A percentile compares a stretch with the other conserved stretches of the same genome.
Evolutionary conservation across 2,797 vertebrate species (phyloP).

Genomic region (Hydrocynus forskahlii): DNA sequence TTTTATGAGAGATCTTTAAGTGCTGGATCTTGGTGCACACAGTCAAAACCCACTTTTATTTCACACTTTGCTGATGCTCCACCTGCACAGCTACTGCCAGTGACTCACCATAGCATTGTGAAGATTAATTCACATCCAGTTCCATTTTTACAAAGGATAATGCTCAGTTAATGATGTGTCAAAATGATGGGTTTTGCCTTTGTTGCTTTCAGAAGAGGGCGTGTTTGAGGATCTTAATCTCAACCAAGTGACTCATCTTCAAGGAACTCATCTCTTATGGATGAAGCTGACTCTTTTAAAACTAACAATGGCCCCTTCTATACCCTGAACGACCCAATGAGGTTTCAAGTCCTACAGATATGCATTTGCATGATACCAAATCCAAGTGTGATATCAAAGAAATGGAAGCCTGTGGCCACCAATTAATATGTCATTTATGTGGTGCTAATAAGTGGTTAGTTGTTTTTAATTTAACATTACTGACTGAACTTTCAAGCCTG

Average conservation of each 20-base stretch:
- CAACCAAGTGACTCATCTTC: slow-evolving; percentile 60
- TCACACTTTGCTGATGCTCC: background rate
- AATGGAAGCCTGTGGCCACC: too few relatives aligned
- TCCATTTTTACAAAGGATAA: slow-evolving; percentile 75
- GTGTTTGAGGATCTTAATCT: slow-evolving; percentile 68
- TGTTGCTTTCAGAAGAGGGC: slow-evolving; percentile 71
- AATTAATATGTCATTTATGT: too few relatives aligned
- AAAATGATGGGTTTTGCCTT: slow-evolving; percentile 76
- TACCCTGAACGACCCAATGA: background rate
- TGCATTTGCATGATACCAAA: too few relatives aligned
- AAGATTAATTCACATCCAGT: slow-evolving; percentile 71
- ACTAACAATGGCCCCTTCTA: background rate
- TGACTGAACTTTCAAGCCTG: too few relatives aligned
- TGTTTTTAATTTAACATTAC: too few relatives aligned
- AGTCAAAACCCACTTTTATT: background rate
- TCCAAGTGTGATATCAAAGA: too few relatives aligned
- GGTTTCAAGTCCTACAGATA: background rate
- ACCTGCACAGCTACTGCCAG: background rate
- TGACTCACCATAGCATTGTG: background rate
- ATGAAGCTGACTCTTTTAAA: background rate
- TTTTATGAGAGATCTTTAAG: background rate
- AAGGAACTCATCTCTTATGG: slow-evolving; percentile 61
- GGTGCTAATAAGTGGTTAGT: too few relatives aligned
- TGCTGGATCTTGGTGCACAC: background rate
- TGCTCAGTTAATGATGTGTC: slow-evolving; percentile 77